phyloP scores from a whole-genome alignment of 1,140 invertebrate species.

The Apis laboriosa region DNA sequence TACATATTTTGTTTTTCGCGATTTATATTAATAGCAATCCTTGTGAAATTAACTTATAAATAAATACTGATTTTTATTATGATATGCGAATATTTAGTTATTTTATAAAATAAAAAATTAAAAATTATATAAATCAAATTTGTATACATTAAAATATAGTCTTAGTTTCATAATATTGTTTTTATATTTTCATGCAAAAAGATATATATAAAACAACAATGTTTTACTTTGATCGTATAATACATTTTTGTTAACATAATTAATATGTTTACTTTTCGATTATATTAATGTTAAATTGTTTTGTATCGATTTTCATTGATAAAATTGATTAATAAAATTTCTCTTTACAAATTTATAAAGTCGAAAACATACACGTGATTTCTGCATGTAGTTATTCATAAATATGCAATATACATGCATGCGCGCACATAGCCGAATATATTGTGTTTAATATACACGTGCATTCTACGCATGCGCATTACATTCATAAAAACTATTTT shows the following conservation, averaged over 20 bases:
- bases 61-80: not conserved
- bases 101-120: not conserved
- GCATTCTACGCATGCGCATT: slow-evolving; percentile 2
- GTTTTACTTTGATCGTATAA: slow-evolving; percentile 16
- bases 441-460: slow-evolving; percentile 20
- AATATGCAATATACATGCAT: slow-evolving; percentile 2
- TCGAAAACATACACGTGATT: slow-evolving; percentile 28
- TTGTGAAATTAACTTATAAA: no score
- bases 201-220: not conserved
- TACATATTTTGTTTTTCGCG: not conserved
- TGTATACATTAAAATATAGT: not conserved
- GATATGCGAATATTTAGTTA: not conserved
- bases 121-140: not conserved
- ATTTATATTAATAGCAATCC: not conserved
- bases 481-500: slow-evolving; percentile 11
- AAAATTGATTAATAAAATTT: no score
- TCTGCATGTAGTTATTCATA: slow-evolving; percentile 16
- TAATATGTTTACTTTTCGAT: not conserved
- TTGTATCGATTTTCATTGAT: not conserved
- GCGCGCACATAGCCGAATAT: not conserved
- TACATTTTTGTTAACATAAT: not conserved
- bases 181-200: not conserved
- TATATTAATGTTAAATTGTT: not conserved
- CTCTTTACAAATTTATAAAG: not conserved
- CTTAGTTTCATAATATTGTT: no score